phyloP scores from a whole-genome alignment of 2,113 vertebrate genomes.

The Epinephelus cyanopodus region DNA sequence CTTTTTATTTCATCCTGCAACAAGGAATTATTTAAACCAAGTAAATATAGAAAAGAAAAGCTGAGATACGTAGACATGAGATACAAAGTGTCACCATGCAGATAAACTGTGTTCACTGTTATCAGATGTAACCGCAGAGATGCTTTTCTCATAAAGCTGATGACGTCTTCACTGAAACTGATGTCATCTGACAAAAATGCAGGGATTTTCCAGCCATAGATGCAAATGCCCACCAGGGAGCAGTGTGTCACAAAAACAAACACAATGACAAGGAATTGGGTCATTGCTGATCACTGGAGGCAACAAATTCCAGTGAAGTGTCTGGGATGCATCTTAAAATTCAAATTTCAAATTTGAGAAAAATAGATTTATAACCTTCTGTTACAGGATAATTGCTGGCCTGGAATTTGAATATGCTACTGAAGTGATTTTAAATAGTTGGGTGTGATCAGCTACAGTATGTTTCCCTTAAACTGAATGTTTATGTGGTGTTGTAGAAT shows the following conservation, averaged over 20 bases:
- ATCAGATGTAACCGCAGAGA: neutral
- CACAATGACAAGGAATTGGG: too few species aligned
- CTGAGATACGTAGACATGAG: neutral
- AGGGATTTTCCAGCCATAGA: neutral
- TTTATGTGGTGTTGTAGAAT: too few species aligned
- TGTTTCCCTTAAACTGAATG: too few species aligned
- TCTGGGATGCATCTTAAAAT: too few species aligned
- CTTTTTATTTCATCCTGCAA: neutral
- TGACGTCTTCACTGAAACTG: neutral
- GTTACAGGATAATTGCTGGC: too few species aligned
- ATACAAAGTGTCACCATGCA: neutral
- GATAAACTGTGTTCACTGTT: neutral
- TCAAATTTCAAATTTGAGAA: too few species aligned
- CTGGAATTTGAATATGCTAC: too few species aligned
- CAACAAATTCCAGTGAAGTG: neutral
- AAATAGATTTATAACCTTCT: too few species aligned
- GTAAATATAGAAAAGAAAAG: neutral
- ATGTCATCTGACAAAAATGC: neutral
- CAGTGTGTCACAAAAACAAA: conserved; percentile 33
- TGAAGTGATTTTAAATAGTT: too few species aligned
- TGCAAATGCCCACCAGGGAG: conserved; percentile 33
- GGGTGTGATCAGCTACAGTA: too few species aligned
- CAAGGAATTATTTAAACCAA: neutral
- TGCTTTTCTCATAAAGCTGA: neutral
- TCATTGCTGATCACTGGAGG: neutral